Evolutionary conservation across 1,140 invertebrate genomes (phyloP).

Genomic region (Drosophila navojoa): DNA sequence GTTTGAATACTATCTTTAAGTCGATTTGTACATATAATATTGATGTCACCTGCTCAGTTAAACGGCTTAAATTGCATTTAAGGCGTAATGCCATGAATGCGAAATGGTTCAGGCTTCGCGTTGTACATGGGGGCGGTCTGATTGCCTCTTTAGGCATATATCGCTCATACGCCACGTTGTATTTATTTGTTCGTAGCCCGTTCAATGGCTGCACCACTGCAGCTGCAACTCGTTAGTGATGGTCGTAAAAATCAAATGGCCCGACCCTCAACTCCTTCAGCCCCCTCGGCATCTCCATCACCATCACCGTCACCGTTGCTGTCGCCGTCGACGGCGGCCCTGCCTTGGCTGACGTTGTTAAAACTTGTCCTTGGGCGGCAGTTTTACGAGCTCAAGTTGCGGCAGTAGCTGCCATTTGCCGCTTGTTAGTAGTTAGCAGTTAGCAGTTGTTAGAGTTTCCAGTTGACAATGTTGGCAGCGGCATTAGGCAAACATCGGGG

Average conservation of each 20-base stretch:
- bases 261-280: background rate
- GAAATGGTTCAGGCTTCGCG: background rate
- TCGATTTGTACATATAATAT: no score
- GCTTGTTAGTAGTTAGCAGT: slow-evolving; percentile 62
- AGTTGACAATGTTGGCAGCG: slow-evolving; percentile 68
- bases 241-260: slow-evolving; percentile 71
- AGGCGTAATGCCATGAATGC: background rate
- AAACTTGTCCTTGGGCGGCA: slow-evolving; percentile 71
- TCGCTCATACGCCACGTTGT: slow-evolving; percentile 62
- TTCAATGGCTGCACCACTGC: slow-evolving; percentile 49
- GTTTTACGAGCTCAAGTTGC: slow-evolving; percentile 65
- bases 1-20: no score
- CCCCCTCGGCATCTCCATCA: background rate
- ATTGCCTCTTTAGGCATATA: slow-evolving; percentile 58
- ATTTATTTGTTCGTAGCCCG: slow-evolving; percentile 56
- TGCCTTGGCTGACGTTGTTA: slow-evolving; percentile 53
- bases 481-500: slow-evolving; percentile 63
- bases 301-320: background rate
- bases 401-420: slow-evolving; percentile 63
- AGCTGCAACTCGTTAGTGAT: slow-evolving; percentile 64
- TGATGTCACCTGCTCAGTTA: background rate
- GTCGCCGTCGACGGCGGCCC: background rate
- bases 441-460: slow-evolving; percentile 51
- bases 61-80: background rate
- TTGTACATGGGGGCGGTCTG: slow-evolving; percentile 36